Evolutionary conservation across 2,888 invertebrate species (phyloP).

Genomic region (Drosophila suboccidentalis): DNA sequence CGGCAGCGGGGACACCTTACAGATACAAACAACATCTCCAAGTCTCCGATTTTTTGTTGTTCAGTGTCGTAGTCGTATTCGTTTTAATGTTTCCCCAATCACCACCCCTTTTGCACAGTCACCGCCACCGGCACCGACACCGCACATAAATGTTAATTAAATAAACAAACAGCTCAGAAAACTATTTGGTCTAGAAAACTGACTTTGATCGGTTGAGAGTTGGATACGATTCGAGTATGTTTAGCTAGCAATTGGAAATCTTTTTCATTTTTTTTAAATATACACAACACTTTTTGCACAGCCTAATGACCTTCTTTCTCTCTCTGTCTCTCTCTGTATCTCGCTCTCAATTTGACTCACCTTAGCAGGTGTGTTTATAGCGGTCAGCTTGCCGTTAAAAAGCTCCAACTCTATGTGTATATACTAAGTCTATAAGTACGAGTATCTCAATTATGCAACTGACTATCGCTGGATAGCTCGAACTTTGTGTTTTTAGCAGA

Average conservation of each 20-base stretch:
- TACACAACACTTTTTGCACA: constrained; percentile 28
- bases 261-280: constrained; percentile 1
- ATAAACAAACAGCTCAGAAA: constrained; percentile 77
- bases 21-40: constrained; percentile 10
- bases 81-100: constrained; percentile 24
- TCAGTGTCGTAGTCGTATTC: constrained; percentile 4
- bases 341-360: constrained; percentile 35
- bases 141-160: constrained; percentile 66
- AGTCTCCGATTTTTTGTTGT: constrained; percentile 4
- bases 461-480: constrained; percentile 18
- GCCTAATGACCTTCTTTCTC: constrained; percentile 10
- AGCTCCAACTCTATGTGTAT: constrained; percentile 22
- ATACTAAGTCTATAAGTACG: constrained; percentile 5
- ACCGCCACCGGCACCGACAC: background rate
- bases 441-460: constrained; percentile 53
- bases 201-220: constrained; percentile 40
- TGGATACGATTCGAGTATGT: constrained; percentile 21
- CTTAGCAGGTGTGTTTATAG: constrained; percentile 49
- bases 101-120: constrained; percentile 1
- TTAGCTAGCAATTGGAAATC: constrained; percentile 24
- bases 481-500: constrained; percentile 34
- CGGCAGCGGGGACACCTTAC: constrained; percentile 9
- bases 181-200: constrained; percentile 68
- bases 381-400: constrained; percentile 41
- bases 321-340: background rate